Conservation (phyloP, 2,888 invertebrate species). For the Acrobasis consociella region DNA sequence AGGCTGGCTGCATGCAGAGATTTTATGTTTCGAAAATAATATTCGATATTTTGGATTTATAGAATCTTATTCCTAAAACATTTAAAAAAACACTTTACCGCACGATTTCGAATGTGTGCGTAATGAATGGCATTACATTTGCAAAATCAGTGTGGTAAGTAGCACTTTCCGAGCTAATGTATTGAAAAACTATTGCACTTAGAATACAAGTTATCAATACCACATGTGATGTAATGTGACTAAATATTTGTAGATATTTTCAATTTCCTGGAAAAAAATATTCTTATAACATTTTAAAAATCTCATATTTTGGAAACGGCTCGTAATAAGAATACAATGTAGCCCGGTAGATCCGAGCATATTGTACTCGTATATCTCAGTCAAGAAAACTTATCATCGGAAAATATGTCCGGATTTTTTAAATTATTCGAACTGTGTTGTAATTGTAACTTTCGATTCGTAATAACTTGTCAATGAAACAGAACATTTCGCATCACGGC, state of each 20-base stretch:
- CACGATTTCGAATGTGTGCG: too few species aligned
- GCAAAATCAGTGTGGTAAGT: too few species aligned
- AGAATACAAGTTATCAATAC: too few species aligned
- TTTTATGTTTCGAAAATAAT: too few species aligned
- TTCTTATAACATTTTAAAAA: background rate
- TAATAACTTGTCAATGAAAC: constrained; percentile 4
- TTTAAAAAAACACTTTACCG: too few species aligned
- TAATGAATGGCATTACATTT: too few species aligned
- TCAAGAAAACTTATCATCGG: background rate
- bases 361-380: background rate
- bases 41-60: too few species aligned
- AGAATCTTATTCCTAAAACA: too few species aligned
- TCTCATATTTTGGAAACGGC: background rate
- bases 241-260: background rate
- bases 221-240: too few species aligned
- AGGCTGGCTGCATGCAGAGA: too few species aligned
- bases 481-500: constrained; percentile 1
- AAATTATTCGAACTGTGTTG: background rate
- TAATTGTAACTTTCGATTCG: background rate
- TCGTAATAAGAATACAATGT: background rate
- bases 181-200: too few species aligned
- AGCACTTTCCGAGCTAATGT: too few species aligned
- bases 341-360: background rate
- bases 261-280: background rate
- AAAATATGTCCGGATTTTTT: background rate